Evolutionary conservation across 2,113 vertebrate genomes (phyloP), one percentile per base, ranked within the genome.

Genomic region (Siniperca chuatsi): DNA sequence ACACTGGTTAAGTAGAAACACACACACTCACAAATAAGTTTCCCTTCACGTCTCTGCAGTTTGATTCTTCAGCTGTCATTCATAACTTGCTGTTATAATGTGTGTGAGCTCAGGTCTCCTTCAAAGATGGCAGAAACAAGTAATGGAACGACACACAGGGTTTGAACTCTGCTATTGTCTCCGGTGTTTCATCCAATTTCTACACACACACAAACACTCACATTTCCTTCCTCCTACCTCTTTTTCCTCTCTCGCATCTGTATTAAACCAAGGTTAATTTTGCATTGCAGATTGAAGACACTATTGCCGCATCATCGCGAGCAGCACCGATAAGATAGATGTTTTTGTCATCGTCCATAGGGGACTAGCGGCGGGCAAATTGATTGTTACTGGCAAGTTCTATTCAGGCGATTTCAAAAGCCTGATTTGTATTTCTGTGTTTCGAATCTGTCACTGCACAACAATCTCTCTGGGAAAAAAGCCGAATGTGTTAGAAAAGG

Each of bases 201-300:
- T 55, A 35, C 57, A 62, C 84, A 52, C 83, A 46, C 77, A 74
- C 64, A 72, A 57, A 50, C 40, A 76, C 55, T 50, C 62, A 54
- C 60, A 46, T 64, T 70, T 48, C 52, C 71, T 50, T 58, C 44
- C 50, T 50, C 40, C 50, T 75, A 87, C 12, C 73, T 84, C 73
- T 72, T 65, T 18, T 75, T 68, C 37, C 60, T 74, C 72, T n/a
- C 57, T 42, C 3, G 72, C 69, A 54, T 82, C 70, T 75, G 23
- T 75, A 92, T 92, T 94, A 93, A 89, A 93, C 71, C 72, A 61
- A 62, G 88, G 90, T 92, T 93, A 93, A 92, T 94, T 94, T 93
- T 94, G 93, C 92, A 94, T 90, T 91, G 90, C 90, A 90, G 93
- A 93, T 93, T 93, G 91, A 93, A 94, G 91, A 89, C 15, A n/a